Conservation (phyloP, 2,888 invertebrate genomes). For the Tinea semifulvella region DNA sequence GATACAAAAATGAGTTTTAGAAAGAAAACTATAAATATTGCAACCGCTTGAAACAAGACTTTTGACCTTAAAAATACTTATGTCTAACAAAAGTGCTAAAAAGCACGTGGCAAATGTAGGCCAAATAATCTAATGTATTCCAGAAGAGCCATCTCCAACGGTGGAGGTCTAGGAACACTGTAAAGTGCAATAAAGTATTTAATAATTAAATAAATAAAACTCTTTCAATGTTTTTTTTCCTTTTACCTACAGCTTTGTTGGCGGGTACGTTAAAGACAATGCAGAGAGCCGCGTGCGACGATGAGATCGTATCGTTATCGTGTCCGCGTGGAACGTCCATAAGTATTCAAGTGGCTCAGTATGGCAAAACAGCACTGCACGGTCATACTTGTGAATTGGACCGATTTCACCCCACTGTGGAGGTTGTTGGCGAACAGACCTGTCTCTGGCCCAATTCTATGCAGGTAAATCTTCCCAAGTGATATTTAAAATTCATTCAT, state of each 20-base stretch:
- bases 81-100: too few species aligned
- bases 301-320: slow-evolving; percentile 81
- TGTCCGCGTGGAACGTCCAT: slow-evolving; percentile 95
- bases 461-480: slow-evolving; percentile 22
- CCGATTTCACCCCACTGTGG: slow-evolving; percentile 33
- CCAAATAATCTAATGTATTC: too few species aligned
- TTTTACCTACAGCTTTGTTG: slow-evolving; percentile 75
- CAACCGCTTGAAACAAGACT: too few species aligned
- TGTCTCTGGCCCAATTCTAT: slow-evolving; percentile 24
- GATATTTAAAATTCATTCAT: neutral
- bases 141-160: too few species aligned
- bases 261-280: slow-evolving; percentile 89
- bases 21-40: too few species aligned
- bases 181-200: too few species aligned
- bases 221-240: slow-evolving; percentile 4
- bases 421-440: slow-evolving; percentile 50
- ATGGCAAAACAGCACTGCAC: slow-evolving; percentile 70
- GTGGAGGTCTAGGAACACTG: too few species aligned
- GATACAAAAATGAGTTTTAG: too few species aligned
- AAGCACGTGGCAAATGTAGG: too few species aligned
- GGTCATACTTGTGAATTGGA: slow-evolving; percentile 40
- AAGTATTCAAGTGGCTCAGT: slow-evolving; percentile 86
- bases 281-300: slow-evolving; percentile 90
- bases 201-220: too few species aligned
- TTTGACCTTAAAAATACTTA: too few species aligned